phyloP scores from a whole-genome alignment of 1,140 invertebrate genomes.

The Cydia amplana region DNA sequence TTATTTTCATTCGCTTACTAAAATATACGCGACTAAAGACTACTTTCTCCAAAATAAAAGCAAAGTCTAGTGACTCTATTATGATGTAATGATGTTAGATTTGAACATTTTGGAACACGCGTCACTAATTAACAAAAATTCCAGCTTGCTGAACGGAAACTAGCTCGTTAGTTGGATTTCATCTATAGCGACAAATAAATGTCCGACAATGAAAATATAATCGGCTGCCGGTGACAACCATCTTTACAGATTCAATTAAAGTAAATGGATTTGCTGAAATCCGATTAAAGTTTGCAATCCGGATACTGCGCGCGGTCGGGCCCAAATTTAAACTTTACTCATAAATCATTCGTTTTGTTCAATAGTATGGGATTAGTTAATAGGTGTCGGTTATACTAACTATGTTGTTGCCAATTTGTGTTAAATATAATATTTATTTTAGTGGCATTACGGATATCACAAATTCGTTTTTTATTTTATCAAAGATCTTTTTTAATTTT shows the following conservation, averaged over 20 bases:
- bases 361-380: conserved; percentile 32
- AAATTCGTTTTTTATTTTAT: too few species aligned
- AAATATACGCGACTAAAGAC: too few species aligned
- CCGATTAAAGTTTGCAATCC: conserved; percentile 55
- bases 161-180: background rate
- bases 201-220: conserved; percentile 42
- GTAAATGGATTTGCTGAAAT: conserved; percentile 53
- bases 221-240: conserved; percentile 44
- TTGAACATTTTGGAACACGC: too few species aligned
- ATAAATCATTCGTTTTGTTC: conserved; percentile 40
- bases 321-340: conserved; percentile 37
- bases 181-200: conserved; percentile 42
- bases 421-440: background rate
- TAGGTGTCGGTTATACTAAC: background rate
- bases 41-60: too few species aligned
- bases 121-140: background rate
- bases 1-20: too few species aligned
- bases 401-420: background rate
- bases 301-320: conserved; percentile 32
- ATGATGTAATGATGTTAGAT: too few species aligned
- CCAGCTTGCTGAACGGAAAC: background rate
- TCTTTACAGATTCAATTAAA: conserved; percentile 57
- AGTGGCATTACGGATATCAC: too few species aligned
- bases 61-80: too few species aligned
- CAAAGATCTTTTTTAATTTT: too few species aligned